phyloP scores from a whole-genome alignment of 2,113 vertebrate genomes.

The Lophochroa leadbeateri region DNA sequence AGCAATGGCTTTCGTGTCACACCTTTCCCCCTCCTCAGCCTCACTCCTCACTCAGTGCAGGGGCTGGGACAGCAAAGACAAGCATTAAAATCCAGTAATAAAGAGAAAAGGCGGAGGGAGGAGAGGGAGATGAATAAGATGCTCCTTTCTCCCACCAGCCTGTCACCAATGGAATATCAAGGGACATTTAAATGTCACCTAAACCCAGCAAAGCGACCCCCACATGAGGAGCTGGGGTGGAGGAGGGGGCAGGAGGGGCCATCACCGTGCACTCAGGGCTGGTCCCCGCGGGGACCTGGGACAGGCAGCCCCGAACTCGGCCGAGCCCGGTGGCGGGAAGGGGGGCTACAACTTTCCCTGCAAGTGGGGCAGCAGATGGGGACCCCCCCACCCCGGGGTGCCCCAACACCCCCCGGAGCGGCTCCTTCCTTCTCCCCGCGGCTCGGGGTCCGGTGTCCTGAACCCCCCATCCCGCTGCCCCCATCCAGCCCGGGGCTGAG shows the following conservation, averaged over 20 bases:
- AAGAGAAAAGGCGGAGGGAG: no score
- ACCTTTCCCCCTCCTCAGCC: neutral
- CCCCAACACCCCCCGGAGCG: neutral
- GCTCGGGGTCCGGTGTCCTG: neutral
- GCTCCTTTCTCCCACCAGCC: neutral
- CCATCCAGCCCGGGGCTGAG: no score
- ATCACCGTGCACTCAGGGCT: rapidly evolving
- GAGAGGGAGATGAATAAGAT: neutral
- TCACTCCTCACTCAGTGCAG: neutral
- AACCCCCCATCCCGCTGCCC: no score
- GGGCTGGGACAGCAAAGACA: neutral
- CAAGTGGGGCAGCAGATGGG: neutral
- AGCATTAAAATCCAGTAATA: neutral
- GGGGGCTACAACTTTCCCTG: neutral
- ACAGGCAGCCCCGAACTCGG: neutral
- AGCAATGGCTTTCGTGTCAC: neutral
- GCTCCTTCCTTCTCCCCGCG: neutral
- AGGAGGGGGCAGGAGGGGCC: neutral
- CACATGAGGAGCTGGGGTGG: neutral
- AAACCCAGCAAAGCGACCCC: neutral
- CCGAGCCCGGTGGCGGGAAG: neutral
- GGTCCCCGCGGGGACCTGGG: neutral
- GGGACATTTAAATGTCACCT: constrained; percentile 71
- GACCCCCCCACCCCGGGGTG: neutral
- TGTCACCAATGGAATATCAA: constrained; percentile 6